Percentiles rank a stretch among this genome's conserved stretches.
Evolutionary conservation across 2,888 invertebrate genomes (phyloP).

Genomic region (Ophioninae sp.): DNA sequence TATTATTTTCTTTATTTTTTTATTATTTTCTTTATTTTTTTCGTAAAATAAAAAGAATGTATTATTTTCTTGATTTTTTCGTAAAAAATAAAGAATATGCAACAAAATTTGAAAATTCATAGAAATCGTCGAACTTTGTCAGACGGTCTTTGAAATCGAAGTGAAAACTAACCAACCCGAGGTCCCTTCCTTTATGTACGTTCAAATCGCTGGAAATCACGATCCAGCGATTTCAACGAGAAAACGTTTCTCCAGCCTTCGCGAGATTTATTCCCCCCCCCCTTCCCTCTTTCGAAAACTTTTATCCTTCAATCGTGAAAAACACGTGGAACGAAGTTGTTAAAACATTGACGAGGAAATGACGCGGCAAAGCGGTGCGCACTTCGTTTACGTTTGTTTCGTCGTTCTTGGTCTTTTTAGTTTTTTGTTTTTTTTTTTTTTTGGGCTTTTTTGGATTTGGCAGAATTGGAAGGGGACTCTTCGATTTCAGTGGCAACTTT

Average conservation of each 20-base stretch:
- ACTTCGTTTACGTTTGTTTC: not conserved
- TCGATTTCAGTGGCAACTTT: not conserved
- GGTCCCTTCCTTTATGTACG: slow-evolving; percentile 57
- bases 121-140: slow-evolving; percentile 6
- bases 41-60: too few species aligned
- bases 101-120: not conserved
- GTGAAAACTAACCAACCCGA: slow-evolving; percentile 53
- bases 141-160: slow-evolving; percentile 32
- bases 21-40: too few species aligned
- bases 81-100: not conserved
- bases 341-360: slow-evolving; percentile 9
- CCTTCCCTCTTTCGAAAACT: not conserved
- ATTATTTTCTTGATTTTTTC: too few species aligned
- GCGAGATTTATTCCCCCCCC: slow-evolving; percentile 7
- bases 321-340: slow-evolving; percentile 21
- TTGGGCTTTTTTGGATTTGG: not conserved
- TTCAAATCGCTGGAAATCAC: slow-evolving; percentile 30
- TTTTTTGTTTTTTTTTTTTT: not conserved
- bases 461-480: not conserved
- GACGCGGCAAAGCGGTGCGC: not conserved
- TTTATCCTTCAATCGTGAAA: slow-evolving; percentile 30
- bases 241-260: slow-evolving; percentile 61
- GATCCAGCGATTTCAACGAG: slow-evolving; percentile 37
- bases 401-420: not conserved
- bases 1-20: too few species aligned